Conservation (phyloP, 2,797 vertebrate genomes). For the Rousettus madagascariensis region DNA sequence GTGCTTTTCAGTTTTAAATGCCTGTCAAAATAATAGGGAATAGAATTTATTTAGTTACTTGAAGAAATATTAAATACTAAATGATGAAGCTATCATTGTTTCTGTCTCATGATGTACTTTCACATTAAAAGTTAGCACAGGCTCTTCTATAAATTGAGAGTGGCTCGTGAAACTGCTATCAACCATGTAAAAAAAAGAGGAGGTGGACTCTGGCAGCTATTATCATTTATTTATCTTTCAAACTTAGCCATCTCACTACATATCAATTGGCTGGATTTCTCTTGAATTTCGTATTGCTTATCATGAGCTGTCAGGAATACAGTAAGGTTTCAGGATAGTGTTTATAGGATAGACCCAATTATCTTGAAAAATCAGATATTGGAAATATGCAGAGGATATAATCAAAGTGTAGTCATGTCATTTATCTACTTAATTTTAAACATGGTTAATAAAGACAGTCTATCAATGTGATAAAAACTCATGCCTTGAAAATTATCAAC, state of each 20-base stretch:
- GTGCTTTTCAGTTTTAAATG: slow-evolving; percentile 42
- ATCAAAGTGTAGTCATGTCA: background rate
- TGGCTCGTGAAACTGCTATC: background rate
- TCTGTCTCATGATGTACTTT: background rate
- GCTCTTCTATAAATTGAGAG: background rate
- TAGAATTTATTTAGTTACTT: slow-evolving; percentile 10
- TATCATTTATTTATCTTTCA: background rate
- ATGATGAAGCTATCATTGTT: background rate
- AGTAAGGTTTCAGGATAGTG: background rate
- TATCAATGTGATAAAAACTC: background rate
- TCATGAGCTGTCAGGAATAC: background rate
- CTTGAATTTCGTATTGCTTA: background rate
- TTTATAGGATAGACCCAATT: background rate
- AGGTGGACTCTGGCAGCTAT: background rate
- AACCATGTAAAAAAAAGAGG: background rate
- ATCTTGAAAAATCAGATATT: background rate
- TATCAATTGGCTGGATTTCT: background rate
- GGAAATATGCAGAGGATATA: background rate
- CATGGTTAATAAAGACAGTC: background rate
- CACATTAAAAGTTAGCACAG: background rate
- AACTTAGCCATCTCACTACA: background rate
- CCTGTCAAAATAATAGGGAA: background rate
- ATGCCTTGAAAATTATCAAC: background rate
- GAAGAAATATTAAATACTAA: background rate
- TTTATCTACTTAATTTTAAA: slow-evolving; percentile 20